Evolutionary conservation across 2,888 invertebrate species (phyloP), one percentile per base, ranked within the genome.

Genomic region (Achlya flavicornis): DNA sequence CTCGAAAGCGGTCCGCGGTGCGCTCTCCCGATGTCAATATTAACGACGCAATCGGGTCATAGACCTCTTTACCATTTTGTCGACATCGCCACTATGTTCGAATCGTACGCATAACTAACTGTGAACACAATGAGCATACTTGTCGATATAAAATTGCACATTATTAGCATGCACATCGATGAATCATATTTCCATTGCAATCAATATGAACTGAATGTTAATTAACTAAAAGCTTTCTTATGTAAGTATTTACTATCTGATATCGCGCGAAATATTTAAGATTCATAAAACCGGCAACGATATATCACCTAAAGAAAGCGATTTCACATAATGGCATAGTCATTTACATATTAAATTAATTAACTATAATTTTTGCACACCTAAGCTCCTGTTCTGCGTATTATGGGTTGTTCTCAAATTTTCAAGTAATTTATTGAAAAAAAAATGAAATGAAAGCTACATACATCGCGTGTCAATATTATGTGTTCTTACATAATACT

Each of bases 31-130:
- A 73, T 74, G 78, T 77, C 76, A 80, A 72, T 76, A 78, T 79
- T 78, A 75, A 76, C 68, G 67, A 75, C 69, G 69, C 76, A 63
- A 74, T 66, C 77, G 72, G 85, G 84, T 85, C 83, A 78, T 73
- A 82, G 86, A 86, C 85, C 87, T 79, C 74, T 75, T 80, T 85
- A 80, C 76, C 78, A 83, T 83, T 81, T 78, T 70, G 76, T 74
- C 66, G 69, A 64, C 73, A 73, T 65, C 68, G 67, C 70, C 71
- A 75, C 74, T 67, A 71, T 77, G 77, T 79, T 75, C 80, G 74
- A 80, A 77, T 74, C 77, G 80, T 76, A 78, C 72, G 76, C 76
- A 76, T 76, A 77, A 71, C 69, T 84, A 81, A 81, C 79, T 78
- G 80, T 83, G 71, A 76, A 77, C 70, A 67, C 73, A 72, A 69